Base-by-base conservation (phyloP, 2,888 invertebrate species). In the Lutraria lutraria region DNA sequence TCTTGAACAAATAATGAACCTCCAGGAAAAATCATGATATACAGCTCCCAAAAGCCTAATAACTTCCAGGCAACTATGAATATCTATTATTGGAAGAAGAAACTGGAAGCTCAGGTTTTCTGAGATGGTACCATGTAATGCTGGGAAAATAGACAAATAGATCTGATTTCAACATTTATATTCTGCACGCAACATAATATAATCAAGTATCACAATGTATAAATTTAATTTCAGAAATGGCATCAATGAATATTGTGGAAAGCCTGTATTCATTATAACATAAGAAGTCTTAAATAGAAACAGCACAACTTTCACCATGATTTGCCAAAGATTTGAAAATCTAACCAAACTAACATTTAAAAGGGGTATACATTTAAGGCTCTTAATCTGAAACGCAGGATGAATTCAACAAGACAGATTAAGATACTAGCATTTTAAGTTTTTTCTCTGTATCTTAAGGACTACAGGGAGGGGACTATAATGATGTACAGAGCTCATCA, bases 1-100 rank as follows among this genome's bases (percentile, higher is more conserved):
- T 68, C 63, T 53, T 68, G n/a, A 13, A 72, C 68, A 54, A 72
- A 52, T 19, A 43, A 83, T 83, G 83, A 83, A 68, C 52, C 72
- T 68, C 72, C 53, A 83, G 25, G 34, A 83, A 72, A 68, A 83
- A 34, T 43, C 43, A 68, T 72, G 52, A 68, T 68, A 21, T 68
- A 68, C n/a, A 52, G 83, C 21, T 83, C 83, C 83, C 83, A 15
- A 53, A 19, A 72, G 83, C 25, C 13, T 34, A 83, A 52, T 83
- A 83, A 43, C 25, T 25, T 54, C n/a, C 82, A 60, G 43, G 31
- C 21, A 60, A 34, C 25, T 12, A 63, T 63, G 60, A 82, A 82
- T 56, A 60, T 60, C 82, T 82, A 82, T 60, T 82, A 63, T 60
- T 63, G 34, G 76, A 31, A 29, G 72, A 31, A 31, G 13, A 72